A percentile compares a stretch with the other conserved stretches of the same genome.
Conservation (phyloP, 2,888 invertebrate genomes). For the Cheilosia impressa region DNA sequence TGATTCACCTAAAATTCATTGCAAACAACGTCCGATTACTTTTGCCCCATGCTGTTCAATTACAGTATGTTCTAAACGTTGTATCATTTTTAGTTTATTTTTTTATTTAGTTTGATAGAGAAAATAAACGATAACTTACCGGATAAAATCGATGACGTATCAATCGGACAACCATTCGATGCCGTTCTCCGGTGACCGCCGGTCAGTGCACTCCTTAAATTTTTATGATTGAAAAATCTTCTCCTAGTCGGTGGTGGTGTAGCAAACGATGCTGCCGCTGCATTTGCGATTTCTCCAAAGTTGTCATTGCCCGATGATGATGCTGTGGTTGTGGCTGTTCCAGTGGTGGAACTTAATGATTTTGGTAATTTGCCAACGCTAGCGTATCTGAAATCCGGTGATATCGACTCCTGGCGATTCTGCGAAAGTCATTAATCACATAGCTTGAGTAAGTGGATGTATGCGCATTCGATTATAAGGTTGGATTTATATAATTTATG, state of each 20-base stretch:
- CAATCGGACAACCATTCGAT: slow-evolving; percentile 83
- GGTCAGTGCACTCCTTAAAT: slow-evolving; percentile 90
- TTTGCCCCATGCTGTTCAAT: slow-evolving; percentile 19
- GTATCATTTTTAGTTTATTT: no score
- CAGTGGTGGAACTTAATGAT: slow-evolving; percentile 74
- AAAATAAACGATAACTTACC: slow-evolving; percentile 77
- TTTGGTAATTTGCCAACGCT: slow-evolving; percentile 82
- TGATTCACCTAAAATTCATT: no score
- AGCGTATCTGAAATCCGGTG: slow-evolving; percentile 82
- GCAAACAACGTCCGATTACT: neutral
- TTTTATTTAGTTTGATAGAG: no score
- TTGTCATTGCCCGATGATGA: slow-evolving; percentile 79
- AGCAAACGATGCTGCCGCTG: slow-evolving; percentile 90
- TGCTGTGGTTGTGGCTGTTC: slow-evolving; percentile 65
- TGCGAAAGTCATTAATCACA: slow-evolving; percentile 62
- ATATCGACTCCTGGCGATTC: slow-evolving; percentile 83
- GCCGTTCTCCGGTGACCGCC: slow-evolving; percentile 82
- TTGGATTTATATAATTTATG: slow-evolving; percentile 27
- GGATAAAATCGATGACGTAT: slow-evolving; percentile 81
- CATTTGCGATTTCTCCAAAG: slow-evolving; percentile 83
- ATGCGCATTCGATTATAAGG: slow-evolving; percentile 2
- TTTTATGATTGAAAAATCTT: slow-evolving; percentile 92
- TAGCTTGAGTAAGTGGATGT: neutral
- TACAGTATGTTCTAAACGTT: neutral
- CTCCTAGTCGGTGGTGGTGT: slow-evolving; percentile 91